These are phyloP conservation scores for Saturnia pavonia DNA, from an alignment of 2,888 invertebrate genomes.

Conservation along the genomic window DNA sequence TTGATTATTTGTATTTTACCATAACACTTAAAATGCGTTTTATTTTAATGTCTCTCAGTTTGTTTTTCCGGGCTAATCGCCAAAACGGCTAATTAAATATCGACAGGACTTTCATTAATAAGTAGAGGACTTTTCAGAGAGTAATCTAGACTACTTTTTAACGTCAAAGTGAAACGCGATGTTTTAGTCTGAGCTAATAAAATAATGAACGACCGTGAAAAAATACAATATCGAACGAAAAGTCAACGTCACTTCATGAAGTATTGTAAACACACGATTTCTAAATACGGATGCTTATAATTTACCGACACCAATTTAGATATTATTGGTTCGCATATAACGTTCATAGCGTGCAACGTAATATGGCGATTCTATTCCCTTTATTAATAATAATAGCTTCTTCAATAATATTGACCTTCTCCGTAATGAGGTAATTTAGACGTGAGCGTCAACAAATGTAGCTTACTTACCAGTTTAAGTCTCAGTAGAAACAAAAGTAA, in stretches of 20 bases:
- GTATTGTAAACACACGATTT: neutral
- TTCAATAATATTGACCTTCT: slow-evolving; percentile 10
- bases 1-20: neutral
- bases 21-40: neutral
- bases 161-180: too few species aligned
- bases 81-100: neutral
- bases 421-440: slow-evolving; percentile 8
- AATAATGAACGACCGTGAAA: neutral
- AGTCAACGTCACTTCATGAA: neutral
- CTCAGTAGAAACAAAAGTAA: neutral
- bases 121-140: neutral
- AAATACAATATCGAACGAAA: neutral
- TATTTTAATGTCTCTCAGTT: too few species aligned
- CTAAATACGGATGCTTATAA: neutral
- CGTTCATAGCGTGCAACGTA: neutral
- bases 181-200: too few species aligned
- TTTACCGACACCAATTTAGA: slow-evolving; percentile 1
- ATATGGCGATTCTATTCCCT: neutral
- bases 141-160: neutral
- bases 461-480: neutral
- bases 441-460: neutral
- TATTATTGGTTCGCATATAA: neutral
- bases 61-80: neutral
- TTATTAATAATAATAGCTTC: slow-evolving; percentile 3
- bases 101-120: neutral